Percentiles rank a stretch among this genome's conserved stretches.
Conservation (phyloP, 2,113 vertebrate genomes). For the Myocastor coypus region DNA sequence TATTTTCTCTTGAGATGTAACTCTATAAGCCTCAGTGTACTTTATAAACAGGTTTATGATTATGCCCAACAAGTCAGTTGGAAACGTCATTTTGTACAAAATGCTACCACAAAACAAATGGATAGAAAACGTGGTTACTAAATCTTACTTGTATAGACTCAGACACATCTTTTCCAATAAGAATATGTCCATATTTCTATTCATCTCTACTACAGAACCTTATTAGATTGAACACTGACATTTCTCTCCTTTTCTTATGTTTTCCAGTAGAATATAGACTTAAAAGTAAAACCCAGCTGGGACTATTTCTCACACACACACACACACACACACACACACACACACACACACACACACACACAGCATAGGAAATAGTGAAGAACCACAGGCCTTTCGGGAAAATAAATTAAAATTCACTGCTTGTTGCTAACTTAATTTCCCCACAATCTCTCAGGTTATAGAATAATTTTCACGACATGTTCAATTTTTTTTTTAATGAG, state of each 20-base stretch:
- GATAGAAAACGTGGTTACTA: constrained; percentile 43
- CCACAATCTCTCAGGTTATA: constrained; percentile 18
- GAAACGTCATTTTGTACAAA: constrained; percentile 20
- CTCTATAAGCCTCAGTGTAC: not conserved
- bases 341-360: not conserved
- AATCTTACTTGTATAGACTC: not conserved
- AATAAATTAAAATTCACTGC: constrained; percentile 62
- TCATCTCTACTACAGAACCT: not conserved
- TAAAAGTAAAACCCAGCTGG: not conserved
- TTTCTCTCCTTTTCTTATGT: constrained; percentile 3
- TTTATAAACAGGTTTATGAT: constrained; percentile 17
- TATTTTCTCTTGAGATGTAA: constrained; percentile 37
- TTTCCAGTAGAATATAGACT: constrained; percentile 14
- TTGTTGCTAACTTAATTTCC: constrained; percentile 65
- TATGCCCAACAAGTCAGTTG: not conserved
- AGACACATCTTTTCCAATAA: constrained; percentile 19
- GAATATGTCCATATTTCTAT: not conserved
- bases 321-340: not conserved
- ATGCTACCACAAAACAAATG: not conserved
- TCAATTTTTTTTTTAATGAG: constrained; percentile 45
- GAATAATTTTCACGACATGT: constrained; percentile 18
- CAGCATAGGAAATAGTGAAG: not conserved
- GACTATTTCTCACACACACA: not conserved
- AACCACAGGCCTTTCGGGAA: not conserved
- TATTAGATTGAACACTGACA: constrained; percentile 23